Evolutionary conservation across 30 jellyfish, hydroid and myxozoan species (phyloP), one percentile per base, ranked within the genome.

Genomic region (Nemopilema nomurai): DNA sequence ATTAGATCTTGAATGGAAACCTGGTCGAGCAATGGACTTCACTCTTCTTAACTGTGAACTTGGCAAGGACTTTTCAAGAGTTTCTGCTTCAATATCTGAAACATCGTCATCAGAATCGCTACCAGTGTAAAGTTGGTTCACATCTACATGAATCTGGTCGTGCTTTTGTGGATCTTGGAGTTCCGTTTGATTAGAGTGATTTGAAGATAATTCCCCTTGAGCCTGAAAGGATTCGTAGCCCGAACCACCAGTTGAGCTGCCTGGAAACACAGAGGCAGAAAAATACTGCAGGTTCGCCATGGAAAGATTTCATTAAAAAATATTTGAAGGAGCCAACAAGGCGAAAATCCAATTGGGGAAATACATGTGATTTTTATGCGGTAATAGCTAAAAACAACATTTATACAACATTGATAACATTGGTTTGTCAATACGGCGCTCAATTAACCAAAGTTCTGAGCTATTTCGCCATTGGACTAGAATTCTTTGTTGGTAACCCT

Each of bases 41-140:
- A 77, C 67, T 71, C 82, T 77, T 51, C 96, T 68, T 62, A 87
- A 16, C 82, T 78, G 81, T 41, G 90, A 19, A 72, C 90, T 77
- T 87, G 96, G 96, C 23, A 87, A 62, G 17, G 88, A 78, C 50
- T 87, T 71, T 51, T 69, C 70, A 71, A 87, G 84, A 13, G 27
- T 32, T 18, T 85, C 88, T 32, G n/a, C 57, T 0, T 52, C 86
- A 23, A 50, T 41, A 17, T 74, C 94, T 28, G 73, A 51, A 66
- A 51, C 72, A 19, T 33, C n/a, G 32, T 4, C 26, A 21, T 28
- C 28, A 1, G 23, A 22, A 18, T 77, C 67, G 25, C 8, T 0
- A 0, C 29, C 81, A 27, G 1, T 19, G 24, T 53, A 27, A 1
- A 62, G 65, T 71, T 71, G 81, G 21, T 19, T 24, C 8, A 71